Conservation (phyloP, 2,888 invertebrate genomes). For the Caenorhabditis zanzibari region DNA sequence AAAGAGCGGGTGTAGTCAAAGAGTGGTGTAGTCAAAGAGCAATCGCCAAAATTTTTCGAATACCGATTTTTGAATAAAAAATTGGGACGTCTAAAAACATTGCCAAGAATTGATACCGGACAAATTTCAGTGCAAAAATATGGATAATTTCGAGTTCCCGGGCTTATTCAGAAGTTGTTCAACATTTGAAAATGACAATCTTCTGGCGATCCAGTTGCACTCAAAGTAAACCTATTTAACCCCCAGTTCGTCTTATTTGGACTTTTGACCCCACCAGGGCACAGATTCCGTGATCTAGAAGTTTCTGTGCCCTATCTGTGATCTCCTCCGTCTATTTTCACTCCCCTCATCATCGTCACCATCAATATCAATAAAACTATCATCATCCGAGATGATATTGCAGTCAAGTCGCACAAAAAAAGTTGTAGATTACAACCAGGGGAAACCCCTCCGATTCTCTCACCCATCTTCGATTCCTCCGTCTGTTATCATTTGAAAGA, state of each 20-base stretch:
- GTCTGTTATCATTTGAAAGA: conserved; percentile 21
- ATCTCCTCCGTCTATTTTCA: conserved; percentile 9
- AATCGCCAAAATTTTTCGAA: no score
- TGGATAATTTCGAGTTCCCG: no score
- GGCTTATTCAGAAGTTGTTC: no score
- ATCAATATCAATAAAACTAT: conserved; percentile 8
- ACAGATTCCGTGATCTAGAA: conserved; percentile 7
- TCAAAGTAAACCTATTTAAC: not conserved
- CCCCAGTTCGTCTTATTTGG: not conserved
- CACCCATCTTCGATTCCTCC: not conserved
- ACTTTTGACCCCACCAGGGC: not conserved
- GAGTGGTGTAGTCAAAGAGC: no score
- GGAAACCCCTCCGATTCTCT: conserved; percentile 37
- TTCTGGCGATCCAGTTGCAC: no score
- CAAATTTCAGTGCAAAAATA: no score
- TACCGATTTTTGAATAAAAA: no score
- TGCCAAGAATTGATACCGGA: no score
- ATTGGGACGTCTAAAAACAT: no score
- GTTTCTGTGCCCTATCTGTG: not conserved
- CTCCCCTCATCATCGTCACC: not conserved
- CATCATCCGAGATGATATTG: conserved; percentile 2
- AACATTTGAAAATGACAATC: no score
- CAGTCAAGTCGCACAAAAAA: no score
- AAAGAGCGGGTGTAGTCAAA: no score
- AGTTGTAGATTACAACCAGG: conserved; percentile 1